These are phyloP conservation scores for Nomia melanderi DNA, from an alignment of 1,140 invertebrate genomes.

Conservation along the genomic window DNA sequence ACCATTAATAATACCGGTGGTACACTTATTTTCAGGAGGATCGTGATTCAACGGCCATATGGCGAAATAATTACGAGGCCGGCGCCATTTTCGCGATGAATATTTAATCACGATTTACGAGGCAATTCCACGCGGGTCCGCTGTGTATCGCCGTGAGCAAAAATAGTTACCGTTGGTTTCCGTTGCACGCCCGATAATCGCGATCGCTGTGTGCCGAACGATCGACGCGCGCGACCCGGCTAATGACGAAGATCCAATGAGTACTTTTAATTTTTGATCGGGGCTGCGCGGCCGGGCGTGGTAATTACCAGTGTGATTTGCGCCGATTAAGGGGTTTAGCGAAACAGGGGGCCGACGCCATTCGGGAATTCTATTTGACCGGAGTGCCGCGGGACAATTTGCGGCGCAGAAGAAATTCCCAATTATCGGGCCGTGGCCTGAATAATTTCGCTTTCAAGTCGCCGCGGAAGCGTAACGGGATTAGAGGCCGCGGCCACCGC, in stretches of 20 bases:
- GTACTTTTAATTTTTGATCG: slow-evolving; percentile 30
- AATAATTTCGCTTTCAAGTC: background rate
- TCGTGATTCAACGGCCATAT: slow-evolving; percentile 25
- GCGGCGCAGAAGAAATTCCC: background rate
- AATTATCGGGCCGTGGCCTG: background rate
- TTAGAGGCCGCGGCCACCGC: too few relatives aligned
- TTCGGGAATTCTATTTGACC: slow-evolving; percentile 25
- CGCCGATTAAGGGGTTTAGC: background rate
- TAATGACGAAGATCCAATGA: background rate
- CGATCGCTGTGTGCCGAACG: background rate
- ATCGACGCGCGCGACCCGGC: background rate
- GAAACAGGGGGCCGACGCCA: background rate
- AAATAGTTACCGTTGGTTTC: background rate
- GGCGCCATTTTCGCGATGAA: slow-evolving; percentile 37
- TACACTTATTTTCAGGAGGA: slow-evolving; percentile 25
- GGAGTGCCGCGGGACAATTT: too few relatives aligned
- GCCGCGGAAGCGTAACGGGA: too few relatives aligned
- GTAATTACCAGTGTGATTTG: slow-evolving; percentile 6
- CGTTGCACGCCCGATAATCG: background rate
- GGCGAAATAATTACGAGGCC: slow-evolving; percentile 17
- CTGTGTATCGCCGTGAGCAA: background rate
- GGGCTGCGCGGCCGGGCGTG: background rate
- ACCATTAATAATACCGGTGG: slow-evolving; percentile 19
- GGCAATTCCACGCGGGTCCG: slow-evolving; percentile 21
- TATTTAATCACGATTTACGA: slow-evolving; percentile 54